A percentile compares a stretch with the other conserved stretches of the same genome.
Conservation (phyloP, 2,113 vertebrate species). For the Egretta garzetta region DNA sequence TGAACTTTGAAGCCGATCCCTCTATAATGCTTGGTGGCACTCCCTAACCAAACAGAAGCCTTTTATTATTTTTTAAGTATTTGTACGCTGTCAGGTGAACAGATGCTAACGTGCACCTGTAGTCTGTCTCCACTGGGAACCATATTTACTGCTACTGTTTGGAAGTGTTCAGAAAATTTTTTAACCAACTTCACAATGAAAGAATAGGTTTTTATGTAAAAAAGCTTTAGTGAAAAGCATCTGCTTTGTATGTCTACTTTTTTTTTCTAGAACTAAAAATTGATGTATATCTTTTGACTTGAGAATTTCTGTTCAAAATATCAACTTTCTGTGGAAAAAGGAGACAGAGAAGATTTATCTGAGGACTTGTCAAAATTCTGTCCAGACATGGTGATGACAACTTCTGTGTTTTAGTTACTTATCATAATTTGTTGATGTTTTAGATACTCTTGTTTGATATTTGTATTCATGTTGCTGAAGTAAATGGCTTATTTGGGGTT, state of each 20-base stretch:
- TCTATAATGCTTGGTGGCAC: background rate
- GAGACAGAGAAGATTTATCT: conserved; percentile 51
- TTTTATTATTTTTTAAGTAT: conserved; percentile 25
- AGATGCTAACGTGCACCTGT: conserved; percentile 19
- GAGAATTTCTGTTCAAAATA: conserved; percentile 68
- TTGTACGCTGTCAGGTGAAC: background rate
- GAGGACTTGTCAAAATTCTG: conserved; percentile 68
- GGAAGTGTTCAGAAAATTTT: background rate
- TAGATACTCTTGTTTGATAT: conserved; percentile 60
- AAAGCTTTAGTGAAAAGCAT: conserved; percentile 2
- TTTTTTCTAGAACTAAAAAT: conserved; percentile 56
- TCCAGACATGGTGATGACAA: conserved; percentile 71
- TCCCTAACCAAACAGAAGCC: background rate
- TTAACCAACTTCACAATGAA: background rate
- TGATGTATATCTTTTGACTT: conserved; percentile 53
- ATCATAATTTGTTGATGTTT: conserved; percentile 66
- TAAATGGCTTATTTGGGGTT: conserved; percentile 25
- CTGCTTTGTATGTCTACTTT: conserved; percentile 26
- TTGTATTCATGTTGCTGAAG: conserved; percentile 52
- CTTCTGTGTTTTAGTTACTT: conserved; percentile 65
- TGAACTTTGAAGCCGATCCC: background rate
- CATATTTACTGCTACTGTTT: background rate
- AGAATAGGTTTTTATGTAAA: background rate
- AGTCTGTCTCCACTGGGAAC: background rate
- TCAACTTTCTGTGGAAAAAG: conserved; percentile 28